These are phyloP conservation scores for Python bivittatus DNA, from an alignment of 2,113 vertebrate genomes.

Conservation along the genomic window DNA sequence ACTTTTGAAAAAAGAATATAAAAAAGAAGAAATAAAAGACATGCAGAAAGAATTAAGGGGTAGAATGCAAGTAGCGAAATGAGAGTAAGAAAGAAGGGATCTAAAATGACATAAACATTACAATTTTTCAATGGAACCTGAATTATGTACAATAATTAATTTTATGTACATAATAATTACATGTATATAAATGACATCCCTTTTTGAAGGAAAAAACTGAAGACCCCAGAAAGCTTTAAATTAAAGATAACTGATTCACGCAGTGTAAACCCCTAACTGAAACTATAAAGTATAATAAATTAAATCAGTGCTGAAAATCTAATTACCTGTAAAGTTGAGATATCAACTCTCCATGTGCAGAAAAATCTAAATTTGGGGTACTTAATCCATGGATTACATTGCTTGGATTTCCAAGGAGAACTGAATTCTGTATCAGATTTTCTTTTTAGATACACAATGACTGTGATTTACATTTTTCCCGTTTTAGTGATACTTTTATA, in stretches of 20 bases:
- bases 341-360: neutral
- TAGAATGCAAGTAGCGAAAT: neutral
- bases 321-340: neutral
- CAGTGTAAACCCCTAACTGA: neutral
- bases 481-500: neutral
- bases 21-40: neutral
- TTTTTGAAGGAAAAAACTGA: neutral
- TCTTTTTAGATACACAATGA: neutral
- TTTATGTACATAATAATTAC: too few species aligned
- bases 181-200: neutral
- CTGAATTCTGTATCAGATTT: neutral
- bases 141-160: too few species aligned
- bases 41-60: neutral
- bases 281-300: neutral
- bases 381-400: neutral
- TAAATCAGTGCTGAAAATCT: neutral
- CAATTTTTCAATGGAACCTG: neutral
- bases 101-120: neutral
- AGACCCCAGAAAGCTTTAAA: neutral
- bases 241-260: neutral
- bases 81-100: neutral
- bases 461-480: neutral
- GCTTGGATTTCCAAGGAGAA: neutral
- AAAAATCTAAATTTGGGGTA: neutral
- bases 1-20: neutral